Conservation (phyloP, 2,113 vertebrate species). For the Tetrax tetrax region DNA sequence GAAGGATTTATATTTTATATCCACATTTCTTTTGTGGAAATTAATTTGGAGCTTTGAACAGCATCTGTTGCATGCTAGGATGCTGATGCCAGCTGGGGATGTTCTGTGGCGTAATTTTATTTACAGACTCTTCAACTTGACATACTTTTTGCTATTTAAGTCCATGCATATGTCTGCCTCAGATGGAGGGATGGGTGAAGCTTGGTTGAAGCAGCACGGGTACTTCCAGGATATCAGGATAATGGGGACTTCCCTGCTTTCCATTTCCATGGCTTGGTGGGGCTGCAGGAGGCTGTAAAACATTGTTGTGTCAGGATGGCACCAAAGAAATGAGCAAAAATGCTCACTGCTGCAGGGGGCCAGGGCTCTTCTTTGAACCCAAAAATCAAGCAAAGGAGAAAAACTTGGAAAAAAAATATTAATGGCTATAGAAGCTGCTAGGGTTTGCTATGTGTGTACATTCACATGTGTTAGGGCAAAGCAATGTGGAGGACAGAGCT, state of each 20-base stretch:
- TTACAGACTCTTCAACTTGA: background rate
- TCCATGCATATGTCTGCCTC: background rate
- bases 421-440: background rate
- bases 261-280: rapidly evolving
- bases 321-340: background rate
- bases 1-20: background rate
- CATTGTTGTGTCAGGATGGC: background rate
- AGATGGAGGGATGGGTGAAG: background rate
- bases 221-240: background rate
- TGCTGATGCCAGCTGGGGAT: rapidly evolving
- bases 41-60: background rate
- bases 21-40: background rate
- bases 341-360: background rate
- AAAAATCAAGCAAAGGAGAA: background rate
- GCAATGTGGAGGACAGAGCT: background rate
- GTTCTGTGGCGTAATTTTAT: background rate
- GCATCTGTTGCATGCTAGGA: background rate
- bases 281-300: background rate
- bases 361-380: background rate
- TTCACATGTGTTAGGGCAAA: rapidly evolving
- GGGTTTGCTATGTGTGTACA: rapidly evolving
- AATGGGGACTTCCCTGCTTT: background rate
- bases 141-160: background rate
- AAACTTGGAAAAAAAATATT: background rate
- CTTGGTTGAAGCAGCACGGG: background rate